Evolutionary conservation across 2,797 vertebrate species (phyloP), one percentile per base, ranked within the genome.

Genomic region (Schizothorax lantsangensis): DNA sequence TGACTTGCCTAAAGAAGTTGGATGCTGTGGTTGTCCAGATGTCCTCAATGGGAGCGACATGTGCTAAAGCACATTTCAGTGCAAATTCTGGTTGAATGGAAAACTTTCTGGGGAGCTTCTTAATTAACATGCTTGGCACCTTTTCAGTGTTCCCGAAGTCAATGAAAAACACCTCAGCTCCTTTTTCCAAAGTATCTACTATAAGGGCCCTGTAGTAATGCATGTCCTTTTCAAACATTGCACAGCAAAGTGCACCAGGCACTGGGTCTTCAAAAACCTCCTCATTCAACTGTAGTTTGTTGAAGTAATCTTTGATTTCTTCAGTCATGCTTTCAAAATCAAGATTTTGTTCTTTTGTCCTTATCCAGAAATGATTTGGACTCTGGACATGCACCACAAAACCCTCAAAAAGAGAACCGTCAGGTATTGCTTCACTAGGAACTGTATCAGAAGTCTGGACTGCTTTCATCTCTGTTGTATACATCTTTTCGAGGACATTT

Each of bases 101-200:
- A 88, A 98, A 97, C 43, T 93, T 91, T 0, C 95, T 93, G 1
- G 97, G 96, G 81, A 99, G 92, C 62, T 90, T 94, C 94, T 97
- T 98, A 79, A 98, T 96, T 84, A 96, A 87, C 45, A 91, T 94
- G 86, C 91, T 88, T 19, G 97, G 95, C 87, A 99, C 91, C 79
- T 95, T 96, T 89, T 97, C 97, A 79, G 89, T 95, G 92, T 98
- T 98, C 66, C 98, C 97, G 93, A 96, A 99, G 93, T 99, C 98
- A 0, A 98, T 93, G 88, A 98, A 98, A 86, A 94, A 95, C 81
- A 99, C 96, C 84, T 95, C 92, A 73, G 95, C 87, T 66, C 93
- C 93, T 40, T 90, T 91, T 83, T 92, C 73, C 73, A 96, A 89
- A 54, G 92, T 92, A 86, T 96, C 94, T 21, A 78, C 94, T 69